A percentile compares a stretch with the other conserved stretches of the same genome.
phyloP scores from a whole-genome alignment of 2,113 vertebrate genomes.

The Gnathonemus longibarbis region DNA sequence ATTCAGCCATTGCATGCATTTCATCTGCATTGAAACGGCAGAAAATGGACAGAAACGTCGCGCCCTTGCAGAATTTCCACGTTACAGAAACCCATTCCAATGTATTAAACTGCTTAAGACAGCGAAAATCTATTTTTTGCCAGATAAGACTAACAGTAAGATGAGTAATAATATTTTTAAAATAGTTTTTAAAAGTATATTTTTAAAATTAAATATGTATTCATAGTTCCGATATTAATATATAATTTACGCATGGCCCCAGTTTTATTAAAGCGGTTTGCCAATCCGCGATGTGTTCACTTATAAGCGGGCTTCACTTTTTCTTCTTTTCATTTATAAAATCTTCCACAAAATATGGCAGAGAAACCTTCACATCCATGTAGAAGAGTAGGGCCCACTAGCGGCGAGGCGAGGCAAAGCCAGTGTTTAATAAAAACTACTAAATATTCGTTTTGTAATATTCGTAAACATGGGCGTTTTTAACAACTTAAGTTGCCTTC shows the following conservation, averaged over 20 bases:
- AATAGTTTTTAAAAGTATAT: not conserved
- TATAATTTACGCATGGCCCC: not conserved
- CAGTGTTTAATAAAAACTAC: not conserved
- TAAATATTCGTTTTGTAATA: slow-evolving; percentile 26
- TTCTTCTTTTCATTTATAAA: not conserved
- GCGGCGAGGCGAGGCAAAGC: slow-evolving; percentile 34
- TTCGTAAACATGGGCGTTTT: slow-evolving; percentile 50
- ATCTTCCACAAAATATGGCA: slow-evolving; percentile 15
- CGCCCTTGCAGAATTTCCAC: not conserved
- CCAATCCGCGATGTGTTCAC: slow-evolving; percentile 9
- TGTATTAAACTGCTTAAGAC: slow-evolving; percentile 32
- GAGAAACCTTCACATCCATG: slow-evolving; percentile 15
- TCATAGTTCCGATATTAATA: not conserved
- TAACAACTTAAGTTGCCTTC: slow-evolving; percentile 44
- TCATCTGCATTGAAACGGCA: not conserved
- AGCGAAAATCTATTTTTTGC: not conserved
- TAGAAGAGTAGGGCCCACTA: slow-evolving; percentile 33
- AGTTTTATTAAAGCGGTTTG: not conserved
- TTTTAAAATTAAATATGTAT: not conserved
- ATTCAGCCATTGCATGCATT: not conserved
- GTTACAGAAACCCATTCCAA: slow-evolving; percentile 26
- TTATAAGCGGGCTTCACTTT: slow-evolving; percentile 26
- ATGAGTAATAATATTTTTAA: not conserved
- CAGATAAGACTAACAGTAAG: not conserved
- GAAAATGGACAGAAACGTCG: not conserved